Evolutionary conservation across 2,888 invertebrate genomes (phyloP), one percentile per base, ranked within the genome.

Genomic region (Oxyscelio sp.): DNA sequence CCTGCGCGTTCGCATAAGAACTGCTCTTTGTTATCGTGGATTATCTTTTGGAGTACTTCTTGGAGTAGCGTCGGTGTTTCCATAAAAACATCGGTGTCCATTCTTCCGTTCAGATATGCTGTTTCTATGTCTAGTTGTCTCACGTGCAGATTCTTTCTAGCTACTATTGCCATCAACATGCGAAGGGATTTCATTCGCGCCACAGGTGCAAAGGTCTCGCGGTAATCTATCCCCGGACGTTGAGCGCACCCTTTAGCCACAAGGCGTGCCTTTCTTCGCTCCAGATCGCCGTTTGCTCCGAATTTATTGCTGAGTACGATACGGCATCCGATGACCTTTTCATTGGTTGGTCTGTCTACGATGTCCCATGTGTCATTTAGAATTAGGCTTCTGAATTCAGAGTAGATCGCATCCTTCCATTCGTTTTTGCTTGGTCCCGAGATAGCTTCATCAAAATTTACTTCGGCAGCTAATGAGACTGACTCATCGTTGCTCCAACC

Each of bases 321-420:
- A 0, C 82, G 68, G 17, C 54, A 54, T 6, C 58, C 48, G 38
- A 86, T 70, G 19, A 79, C 71, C 15, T 45, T 15, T 2, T 48
- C 19, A 31, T 40, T n/a, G n/a, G n/a, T 21, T 9, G 83, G 84
- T 9, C 74, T 63, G 21, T 74, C 48, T 8, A 74, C 74, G 21
- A 86, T 15, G 9, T 52, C 56, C 56, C 63, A 86, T 0, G 86
- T 86, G 21, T 84, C 75, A 31, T 86, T 78, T 21, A 43, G 82
- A 50, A 61, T 43, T 1, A 61, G 24, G 17, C 68, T 73, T 19
- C 38, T 75, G 1, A 80, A 40, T 34, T 85, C 80, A 4, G 48
- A 0, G 13, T 78, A 34, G 8, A 84, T 54, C 38, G 65, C 79
- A 2, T 73, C 43, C 19, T 54, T 54, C 81, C 85, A 85, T 68